A percentile compares a stretch with the other conserved stretches of the same genome.
Evolutionary conservation across 2,113 vertebrate genomes (phyloP).

Genomic region (Ia io): DNA sequence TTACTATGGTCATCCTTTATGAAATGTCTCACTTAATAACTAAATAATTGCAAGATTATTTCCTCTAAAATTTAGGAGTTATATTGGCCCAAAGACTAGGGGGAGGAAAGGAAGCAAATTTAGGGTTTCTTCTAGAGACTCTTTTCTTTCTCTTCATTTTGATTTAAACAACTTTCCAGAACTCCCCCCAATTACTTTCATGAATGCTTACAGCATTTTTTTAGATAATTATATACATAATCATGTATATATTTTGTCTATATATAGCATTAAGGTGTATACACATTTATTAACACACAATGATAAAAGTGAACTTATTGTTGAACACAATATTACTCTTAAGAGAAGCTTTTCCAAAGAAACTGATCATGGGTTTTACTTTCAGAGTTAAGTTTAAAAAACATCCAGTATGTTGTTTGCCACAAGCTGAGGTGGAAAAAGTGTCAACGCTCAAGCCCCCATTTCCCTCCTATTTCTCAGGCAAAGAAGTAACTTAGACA

Average conservation of each 20-base stretch:
- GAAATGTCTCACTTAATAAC: neutral
- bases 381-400: neutral
- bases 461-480: neutral
- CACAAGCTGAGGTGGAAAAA: neutral
- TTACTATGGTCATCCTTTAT: neutral
- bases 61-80: neutral
- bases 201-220: neutral
- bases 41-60: neutral
- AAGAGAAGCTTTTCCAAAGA: constrained; percentile 31
- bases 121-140: neutral
- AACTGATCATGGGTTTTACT: neutral
- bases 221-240: constrained; percentile 1
- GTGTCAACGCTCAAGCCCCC: neutral
- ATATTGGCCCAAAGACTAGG: neutral
- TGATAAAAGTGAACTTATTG: neutral
- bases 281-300: neutral
- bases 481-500: neutral
- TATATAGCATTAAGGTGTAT: neutral
- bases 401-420: neutral
- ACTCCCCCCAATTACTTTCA: neutral
- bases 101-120: neutral
- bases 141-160: neutral
- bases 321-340: neutral
- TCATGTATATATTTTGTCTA: neutral
- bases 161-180: constrained; percentile 16